Conservation (phyloP, 1,140 invertebrate species). For the Aphaenogaster floridana region DNA sequence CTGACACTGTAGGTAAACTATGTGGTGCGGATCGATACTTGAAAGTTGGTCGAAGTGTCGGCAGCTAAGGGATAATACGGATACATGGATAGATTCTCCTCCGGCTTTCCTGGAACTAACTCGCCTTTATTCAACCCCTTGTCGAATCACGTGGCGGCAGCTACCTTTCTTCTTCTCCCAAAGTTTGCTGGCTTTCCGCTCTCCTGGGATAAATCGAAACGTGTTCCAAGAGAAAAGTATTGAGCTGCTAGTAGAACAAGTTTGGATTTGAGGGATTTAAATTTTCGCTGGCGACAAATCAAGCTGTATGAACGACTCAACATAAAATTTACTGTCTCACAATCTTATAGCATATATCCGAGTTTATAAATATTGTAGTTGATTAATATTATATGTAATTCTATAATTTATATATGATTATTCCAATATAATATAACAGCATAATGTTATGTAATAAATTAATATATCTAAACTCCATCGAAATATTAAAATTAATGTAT, state of each 20-base stretch:
- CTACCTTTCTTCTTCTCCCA: constrained; percentile 59
- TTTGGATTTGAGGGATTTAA: constrained; percentile 59
- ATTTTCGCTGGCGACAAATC: constrained; percentile 47
- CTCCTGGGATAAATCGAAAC: constrained; percentile 66
- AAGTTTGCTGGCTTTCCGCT: constrained; percentile 65
- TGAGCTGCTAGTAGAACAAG: constrained; percentile 54
- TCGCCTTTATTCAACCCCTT: constrained; percentile 65
- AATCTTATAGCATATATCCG: background rate
- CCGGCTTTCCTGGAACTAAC: constrained; percentile 59
- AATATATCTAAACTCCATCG: background rate
- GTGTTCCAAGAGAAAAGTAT: constrained; percentile 51
- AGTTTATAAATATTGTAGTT: background rate
- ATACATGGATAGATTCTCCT: constrained; percentile 66
- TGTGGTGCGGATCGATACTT: constrained; percentile 66
- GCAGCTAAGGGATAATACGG: constrained; percentile 70
- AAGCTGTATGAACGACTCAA: background rate
- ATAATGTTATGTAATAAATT: background rate
- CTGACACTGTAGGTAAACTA: constrained; percentile 57
- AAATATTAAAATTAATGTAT: constrained; percentile 1
- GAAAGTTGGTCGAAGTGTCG: constrained; percentile 73
- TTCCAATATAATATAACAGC: background rate
- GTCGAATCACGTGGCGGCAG: constrained; percentile 66
- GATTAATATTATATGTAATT: constrained; percentile 19
- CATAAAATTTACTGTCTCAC: constrained; percentile 1
- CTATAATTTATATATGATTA: background rate